Evolutionary conservation across 2,888 invertebrate species (phyloP).

Genomic region (Clunio marinus): DNA sequence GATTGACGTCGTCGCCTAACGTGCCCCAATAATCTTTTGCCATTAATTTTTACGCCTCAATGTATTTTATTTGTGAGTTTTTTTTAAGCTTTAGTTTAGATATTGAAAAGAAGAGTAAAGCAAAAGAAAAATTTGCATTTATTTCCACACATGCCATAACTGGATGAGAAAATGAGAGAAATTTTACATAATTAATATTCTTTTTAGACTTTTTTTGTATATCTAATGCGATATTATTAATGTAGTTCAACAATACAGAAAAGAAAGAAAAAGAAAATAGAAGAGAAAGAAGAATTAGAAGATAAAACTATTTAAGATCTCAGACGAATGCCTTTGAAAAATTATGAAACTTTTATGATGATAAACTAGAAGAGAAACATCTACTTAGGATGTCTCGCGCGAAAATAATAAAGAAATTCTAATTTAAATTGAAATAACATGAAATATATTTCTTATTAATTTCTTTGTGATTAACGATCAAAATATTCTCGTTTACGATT

Average conservation of each 20-base stretch:
- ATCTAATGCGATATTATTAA: constrained; percentile 7
- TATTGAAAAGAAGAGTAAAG: background rate
- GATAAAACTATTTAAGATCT: too few relatives aligned
- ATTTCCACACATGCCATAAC: constrained; percentile 17
- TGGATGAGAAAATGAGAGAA: constrained; percentile 11
- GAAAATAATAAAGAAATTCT: too few relatives aligned
- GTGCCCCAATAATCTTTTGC: constrained; percentile 14
- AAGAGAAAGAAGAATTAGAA: too few relatives aligned
- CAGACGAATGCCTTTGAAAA: too few relatives aligned
- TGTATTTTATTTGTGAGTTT: background rate
- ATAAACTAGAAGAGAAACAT: too few relatives aligned
- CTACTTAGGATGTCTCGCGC: too few relatives aligned
- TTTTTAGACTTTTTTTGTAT: background rate
- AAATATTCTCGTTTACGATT: too few relatives aligned
- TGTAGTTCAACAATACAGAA: background rate
- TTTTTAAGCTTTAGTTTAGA: background rate
- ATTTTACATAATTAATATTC: background rate
- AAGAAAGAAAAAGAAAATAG: background rate
- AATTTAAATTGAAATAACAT: too few relatives aligned
- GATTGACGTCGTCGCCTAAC: background rate
- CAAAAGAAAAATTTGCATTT: constrained; percentile 16
- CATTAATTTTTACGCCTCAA: constrained; percentile 15
- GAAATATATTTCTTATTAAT: too few relatives aligned
- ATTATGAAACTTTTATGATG: too few relatives aligned
- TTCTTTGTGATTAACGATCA: too few relatives aligned